Conservation (phyloP, 2,113 vertebrate species). For the Ranitomeya variabilis region DNA sequence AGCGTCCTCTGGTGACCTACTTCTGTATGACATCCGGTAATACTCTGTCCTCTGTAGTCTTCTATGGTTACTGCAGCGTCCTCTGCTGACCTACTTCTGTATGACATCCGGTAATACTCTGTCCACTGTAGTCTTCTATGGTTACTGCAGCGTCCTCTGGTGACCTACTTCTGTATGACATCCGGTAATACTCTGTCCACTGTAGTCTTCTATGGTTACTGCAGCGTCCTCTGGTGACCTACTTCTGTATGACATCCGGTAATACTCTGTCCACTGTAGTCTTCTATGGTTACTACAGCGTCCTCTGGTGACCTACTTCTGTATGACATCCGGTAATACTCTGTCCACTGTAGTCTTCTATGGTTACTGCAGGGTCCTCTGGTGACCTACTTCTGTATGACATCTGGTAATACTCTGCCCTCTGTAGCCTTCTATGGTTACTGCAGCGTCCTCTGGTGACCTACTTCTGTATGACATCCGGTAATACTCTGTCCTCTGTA, state of each 20-base stretch:
- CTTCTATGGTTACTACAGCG: not conserved
- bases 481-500: not conserved
- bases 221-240: not conserved
- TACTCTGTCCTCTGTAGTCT: not conserved
- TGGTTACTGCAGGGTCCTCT: not conserved
- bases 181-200: not conserved
- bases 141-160: not conserved
- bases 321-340: not conserved
- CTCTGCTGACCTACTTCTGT: not conserved
- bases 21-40: not conserved
- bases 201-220: not conserved
- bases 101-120: not conserved
- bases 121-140: not conserved
- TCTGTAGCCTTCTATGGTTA: not conserved
- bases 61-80: not conserved
- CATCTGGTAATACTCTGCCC: not conserved
- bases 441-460: not conserved
- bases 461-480: not conserved
- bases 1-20: not conserved
- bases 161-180: not conserved
- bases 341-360: not conserved
- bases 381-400: not conserved
- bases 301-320: not conserved
- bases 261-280: not conserved
- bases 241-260: not conserved